Base-by-base conservation (phyloP, 2,888 invertebrate genomes). In the Molanna angustata region DNA sequence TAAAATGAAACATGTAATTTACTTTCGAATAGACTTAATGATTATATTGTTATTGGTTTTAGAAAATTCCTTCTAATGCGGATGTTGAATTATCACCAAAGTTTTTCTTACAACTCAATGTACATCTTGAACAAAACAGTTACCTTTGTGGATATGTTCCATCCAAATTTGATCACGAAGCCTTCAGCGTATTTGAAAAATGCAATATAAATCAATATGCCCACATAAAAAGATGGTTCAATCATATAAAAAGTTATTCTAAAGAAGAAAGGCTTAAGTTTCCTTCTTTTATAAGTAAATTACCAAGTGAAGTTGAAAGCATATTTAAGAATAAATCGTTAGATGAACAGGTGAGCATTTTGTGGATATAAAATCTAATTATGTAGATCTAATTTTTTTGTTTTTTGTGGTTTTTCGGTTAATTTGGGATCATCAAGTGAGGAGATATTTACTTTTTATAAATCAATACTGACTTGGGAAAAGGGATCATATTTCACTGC, bases 211-310 rank as follows among this genome's bases (percentile, higher is more conserved):
- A 66, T 46, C 69, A 69, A 59, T 79, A 72, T 66, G 66, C 66
- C 49, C 67, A 80, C 65, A 65, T 84, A 60, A 72, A 69, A 64
- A 74, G 83, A 68, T 84, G 84, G 84, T 78, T 74, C 68, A 67
- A 71, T 67, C 81, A 83, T 69, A 79, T 84, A 69, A 67, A 72
- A 69, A 83, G 80, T 70, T 84, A 78, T 69, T 73, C 71, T 65
- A 67, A 68, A 58, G 66, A 66, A 54, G 81, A 83, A 65, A 71
- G 72, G 64, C 65, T 64, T 57, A 63, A 66, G 58, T 80, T 82
- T 62, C 69, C 69, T 61, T 52, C 61, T 59, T 64, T 66, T 57
- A 62, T 66, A 62, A 62, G 66, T 64, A 62, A 57, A 54, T 56
- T 60, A 67, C 64, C 68, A 69, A 61, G 61, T 66, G 60, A 69